A percentile compares a stretch with the other conserved stretches of the same genome.
phyloP scores from a whole-genome alignment of 2,888 invertebrate genomes.

The Cryptocheilus praepositus region DNA sequence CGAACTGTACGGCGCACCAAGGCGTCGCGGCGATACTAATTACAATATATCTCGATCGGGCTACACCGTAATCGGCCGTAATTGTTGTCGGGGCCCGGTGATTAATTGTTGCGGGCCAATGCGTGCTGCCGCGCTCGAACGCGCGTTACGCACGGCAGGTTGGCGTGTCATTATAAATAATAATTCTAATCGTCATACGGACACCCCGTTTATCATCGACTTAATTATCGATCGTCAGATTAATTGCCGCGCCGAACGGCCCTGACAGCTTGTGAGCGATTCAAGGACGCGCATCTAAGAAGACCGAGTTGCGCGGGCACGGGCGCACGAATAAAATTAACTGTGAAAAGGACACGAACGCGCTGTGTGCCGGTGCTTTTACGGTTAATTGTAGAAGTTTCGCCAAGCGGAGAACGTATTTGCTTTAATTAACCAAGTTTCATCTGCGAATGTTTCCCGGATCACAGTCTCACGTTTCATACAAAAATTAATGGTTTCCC shows the following conservation, averaged over 20 bases:
- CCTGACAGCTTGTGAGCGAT: constrained; percentile 29
- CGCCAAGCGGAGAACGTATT: too few species aligned
- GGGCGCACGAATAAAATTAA: too few species aligned
- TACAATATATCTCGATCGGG: constrained; percentile 53
- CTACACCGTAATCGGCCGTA: constrained; percentile 49
- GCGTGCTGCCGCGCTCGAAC: constrained; percentile 24
- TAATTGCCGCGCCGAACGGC: constrained; percentile 45
- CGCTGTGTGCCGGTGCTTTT: too few species aligned
- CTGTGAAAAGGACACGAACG: too few species aligned
- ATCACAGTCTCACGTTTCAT: neutral
- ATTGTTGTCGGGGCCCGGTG: constrained; percentile 52
- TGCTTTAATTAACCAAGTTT: too few species aligned
- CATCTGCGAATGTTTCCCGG: too few species aligned
- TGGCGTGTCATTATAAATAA: constrained; percentile 57
- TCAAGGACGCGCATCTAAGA: too few species aligned
- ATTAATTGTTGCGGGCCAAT: constrained; percentile 47
- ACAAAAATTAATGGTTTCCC: constrained; percentile 51
- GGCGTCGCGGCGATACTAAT: constrained; percentile 41
- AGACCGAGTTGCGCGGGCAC: too few species aligned
- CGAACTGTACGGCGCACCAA: constrained; percentile 8
- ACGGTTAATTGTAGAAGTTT: too few species aligned
- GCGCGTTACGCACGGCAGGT: constrained; percentile 46
- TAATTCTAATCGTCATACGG: constrained; percentile 51
- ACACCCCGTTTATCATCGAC: constrained; percentile 54
- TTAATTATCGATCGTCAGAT: constrained; percentile 54